Evolutionary conservation across 2,113 vertebrate species (phyloP).

Genomic region (Microcebus lehilahytsara): DNA sequence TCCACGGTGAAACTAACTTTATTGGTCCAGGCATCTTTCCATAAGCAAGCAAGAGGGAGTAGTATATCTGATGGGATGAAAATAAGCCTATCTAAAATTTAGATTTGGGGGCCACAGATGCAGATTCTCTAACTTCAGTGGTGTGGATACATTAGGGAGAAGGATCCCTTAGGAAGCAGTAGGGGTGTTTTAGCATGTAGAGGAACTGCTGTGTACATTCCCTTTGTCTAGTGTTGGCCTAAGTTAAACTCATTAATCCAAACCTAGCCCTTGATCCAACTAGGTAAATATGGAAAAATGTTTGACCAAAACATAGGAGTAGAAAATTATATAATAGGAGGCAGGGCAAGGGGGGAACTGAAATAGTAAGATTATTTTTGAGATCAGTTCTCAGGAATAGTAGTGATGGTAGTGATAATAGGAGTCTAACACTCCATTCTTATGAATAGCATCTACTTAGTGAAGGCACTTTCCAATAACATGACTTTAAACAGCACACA

Average conservation of each 20-base stretch:
- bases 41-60: neutral
- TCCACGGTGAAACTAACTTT: neutral
- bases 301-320: slow-evolving; percentile 85
- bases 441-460: slow-evolving; percentile 85
- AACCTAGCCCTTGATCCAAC: slow-evolving; percentile 91
- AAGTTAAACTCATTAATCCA: slow-evolving; percentile 92
- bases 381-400: neutral
- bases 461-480: slow-evolving; percentile 79
- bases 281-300: slow-evolving; percentile 87
- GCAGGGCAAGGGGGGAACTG: slow-evolving; percentile 76
- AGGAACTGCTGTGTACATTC: slow-evolving; percentile 88
- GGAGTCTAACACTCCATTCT: neutral
- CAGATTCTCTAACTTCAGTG: slow-evolving; percentile 89
- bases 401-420: neutral
- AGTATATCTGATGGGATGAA: slow-evolving; percentile 69
- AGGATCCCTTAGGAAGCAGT: slow-evolving; percentile 69
- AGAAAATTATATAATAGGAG: slow-evolving; percentile 88
- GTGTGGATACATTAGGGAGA: slow-evolving; percentile 85
- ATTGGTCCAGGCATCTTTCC: neutral
- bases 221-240: slow-evolving; percentile 86
- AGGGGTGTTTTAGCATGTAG: slow-evolving; percentile 85
- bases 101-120: slow-evolving; percentile 69
- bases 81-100: slow-evolving; percentile 87
- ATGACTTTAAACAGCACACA: neutral
- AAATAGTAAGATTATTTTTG: neutral